Evolutionary conservation across 2,797 vertebrate species (phyloP).

Genomic region (Ibycter americanus): DNA sequence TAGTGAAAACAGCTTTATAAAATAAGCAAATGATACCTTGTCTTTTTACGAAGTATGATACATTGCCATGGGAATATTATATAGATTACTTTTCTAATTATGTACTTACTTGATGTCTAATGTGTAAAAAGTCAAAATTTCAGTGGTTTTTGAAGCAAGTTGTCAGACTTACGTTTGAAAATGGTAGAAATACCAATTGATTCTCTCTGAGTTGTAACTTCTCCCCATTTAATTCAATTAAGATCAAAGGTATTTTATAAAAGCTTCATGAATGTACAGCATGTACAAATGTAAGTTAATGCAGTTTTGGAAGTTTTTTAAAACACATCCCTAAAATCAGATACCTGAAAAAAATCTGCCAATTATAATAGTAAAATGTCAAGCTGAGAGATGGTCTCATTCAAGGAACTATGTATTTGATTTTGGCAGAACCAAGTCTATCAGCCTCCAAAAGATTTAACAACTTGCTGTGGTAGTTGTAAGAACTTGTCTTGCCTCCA

Average conservation of each 20-base stretch:
- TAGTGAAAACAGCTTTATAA: neutral
- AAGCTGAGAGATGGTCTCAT: neutral
- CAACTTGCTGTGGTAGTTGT: constrained; percentile 90
- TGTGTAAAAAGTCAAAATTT: neutral
- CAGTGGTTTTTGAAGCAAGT: neutral
- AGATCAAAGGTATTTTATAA: neutral
- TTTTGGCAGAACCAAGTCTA: constrained; percentile 91
- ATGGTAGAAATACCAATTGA: neutral
- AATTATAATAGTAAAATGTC: neutral
- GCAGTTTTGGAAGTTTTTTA: neutral
- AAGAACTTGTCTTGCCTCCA: constrained; percentile 91
- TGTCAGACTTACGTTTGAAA: neutral
- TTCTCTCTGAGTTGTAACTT: neutral
- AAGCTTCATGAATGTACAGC: neutral
- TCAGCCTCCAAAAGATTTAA: constrained; percentile 86
- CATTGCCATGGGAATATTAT: neutral
- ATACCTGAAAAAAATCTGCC: neutral
- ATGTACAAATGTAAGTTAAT: neutral
- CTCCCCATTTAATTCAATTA: neutral
- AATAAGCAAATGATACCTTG: neutral
- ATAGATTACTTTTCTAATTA: neutral
- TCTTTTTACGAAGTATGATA: neutral
- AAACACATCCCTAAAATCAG: neutral
- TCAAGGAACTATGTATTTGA: neutral
- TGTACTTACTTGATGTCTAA: neutral